These are phyloP conservation scores for Chloroceryle amazona DNA, from an alignment of 2,797 vertebrate genomes.

Conservation along the genomic window DNA sequence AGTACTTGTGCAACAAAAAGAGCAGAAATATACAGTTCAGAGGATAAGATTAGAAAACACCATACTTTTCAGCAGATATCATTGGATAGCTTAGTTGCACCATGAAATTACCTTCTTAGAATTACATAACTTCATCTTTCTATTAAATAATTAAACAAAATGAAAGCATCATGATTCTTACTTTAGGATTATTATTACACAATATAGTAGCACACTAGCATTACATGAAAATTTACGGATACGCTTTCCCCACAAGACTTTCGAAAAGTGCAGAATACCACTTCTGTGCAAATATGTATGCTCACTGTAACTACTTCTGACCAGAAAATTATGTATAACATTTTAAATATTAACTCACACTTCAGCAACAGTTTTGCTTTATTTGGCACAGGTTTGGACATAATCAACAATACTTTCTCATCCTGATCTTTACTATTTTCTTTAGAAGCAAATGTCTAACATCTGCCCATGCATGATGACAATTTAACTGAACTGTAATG, in stretches of 20 bases:
- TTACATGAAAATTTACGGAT: background rate
- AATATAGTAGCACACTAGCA: background rate
- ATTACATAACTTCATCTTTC: background rate
- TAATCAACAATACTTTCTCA: background rate
- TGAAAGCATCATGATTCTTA: background rate
- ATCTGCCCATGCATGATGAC: background rate
- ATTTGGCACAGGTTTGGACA: background rate
- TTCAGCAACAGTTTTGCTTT: background rate
- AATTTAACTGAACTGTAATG: background rate
- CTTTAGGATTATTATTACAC: background rate
- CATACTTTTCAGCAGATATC: background rate
- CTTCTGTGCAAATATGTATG: background rate
- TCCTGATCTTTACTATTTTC: background rate
- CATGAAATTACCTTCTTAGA: background rate
- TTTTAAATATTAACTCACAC: background rate
- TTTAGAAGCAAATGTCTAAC: background rate
- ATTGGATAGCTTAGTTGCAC: background rate
- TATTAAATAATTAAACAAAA: background rate
- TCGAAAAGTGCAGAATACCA: background rate
- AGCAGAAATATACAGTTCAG: background rate
- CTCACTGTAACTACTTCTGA: background rate
- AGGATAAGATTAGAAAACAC: fast-evolving
- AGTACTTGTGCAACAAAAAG: background rate
- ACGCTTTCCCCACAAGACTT: background rate
- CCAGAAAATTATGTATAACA: background rate